phyloP scores from a whole-genome alignment of 2,113 vertebrate species.

The Nesogale talazaci region DNA sequence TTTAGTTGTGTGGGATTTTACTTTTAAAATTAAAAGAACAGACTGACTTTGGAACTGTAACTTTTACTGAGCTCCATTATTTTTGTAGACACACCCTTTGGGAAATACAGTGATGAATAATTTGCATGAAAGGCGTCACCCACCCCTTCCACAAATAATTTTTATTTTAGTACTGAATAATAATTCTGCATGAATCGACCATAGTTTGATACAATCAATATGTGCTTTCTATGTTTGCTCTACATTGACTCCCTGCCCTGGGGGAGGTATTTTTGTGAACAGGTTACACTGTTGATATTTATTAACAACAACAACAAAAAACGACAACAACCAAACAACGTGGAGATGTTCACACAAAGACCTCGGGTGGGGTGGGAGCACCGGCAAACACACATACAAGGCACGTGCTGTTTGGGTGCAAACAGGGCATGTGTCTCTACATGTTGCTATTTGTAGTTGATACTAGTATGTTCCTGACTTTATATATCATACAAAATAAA shows the following conservation, averaged over 20 bases:
- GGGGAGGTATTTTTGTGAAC: background rate
- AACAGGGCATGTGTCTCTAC: background rate
- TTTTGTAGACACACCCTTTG: background rate
- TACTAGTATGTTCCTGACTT: background rate
- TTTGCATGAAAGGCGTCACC: background rate
- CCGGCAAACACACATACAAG: background rate
- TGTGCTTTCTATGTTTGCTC: background rate
- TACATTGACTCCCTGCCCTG: background rate
- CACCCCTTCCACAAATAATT: background rate
- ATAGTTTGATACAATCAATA: background rate
- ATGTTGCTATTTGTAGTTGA: background rate
- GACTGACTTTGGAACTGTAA: constrained; percentile 4
- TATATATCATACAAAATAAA: background rate
- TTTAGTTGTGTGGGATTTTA: constrained; percentile 26
- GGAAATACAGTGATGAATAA: background rate
- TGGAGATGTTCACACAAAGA: background rate
- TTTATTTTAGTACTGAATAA: background rate
- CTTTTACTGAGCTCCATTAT: constrained; percentile 47
- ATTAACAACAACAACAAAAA: too few relatives aligned
- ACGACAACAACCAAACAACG: too few relatives aligned
- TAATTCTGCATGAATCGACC: background rate
- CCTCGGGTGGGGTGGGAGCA: background rate
- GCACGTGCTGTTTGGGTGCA: background rate
- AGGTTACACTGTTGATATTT: background rate
- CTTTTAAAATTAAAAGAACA: constrained; percentile 50